A percentile compares a stretch with the other conserved stretches of the same genome.
Conservation (phyloP, 2,113 vertebrate genomes). For the Ursus arctos region DNA sequence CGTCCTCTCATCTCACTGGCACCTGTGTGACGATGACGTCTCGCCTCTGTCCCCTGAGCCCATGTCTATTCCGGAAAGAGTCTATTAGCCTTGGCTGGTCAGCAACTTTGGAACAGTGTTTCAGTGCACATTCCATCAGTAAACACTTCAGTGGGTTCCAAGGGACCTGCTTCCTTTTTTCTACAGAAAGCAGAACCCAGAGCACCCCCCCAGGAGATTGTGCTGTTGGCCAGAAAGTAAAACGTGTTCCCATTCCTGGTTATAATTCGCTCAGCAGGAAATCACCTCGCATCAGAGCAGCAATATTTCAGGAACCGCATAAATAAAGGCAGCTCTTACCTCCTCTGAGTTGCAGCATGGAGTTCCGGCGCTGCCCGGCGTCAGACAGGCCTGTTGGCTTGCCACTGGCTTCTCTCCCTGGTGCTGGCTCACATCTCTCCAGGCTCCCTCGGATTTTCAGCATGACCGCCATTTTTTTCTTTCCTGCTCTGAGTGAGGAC, state of each 20-base stretch:
- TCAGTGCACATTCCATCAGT: fast-evolving
- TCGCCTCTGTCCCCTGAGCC: neutral
- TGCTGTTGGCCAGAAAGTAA: neutral
- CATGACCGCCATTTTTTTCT: fast-evolving
- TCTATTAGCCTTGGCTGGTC: neutral
- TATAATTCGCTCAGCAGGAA: neutral
- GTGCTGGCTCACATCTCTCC: fast-evolving
- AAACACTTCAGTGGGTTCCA: neutral
- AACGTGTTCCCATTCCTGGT: neutral
- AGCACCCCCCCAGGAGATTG: neutral
- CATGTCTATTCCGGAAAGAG: neutral
- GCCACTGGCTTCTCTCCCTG: neutral
- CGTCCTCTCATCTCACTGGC: neutral
- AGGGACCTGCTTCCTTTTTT: neutral
- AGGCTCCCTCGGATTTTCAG: neutral
- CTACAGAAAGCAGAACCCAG: neutral
- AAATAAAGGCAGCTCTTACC: fast-evolving
- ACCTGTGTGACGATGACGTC: neutral
- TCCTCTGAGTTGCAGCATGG: fast-evolving
- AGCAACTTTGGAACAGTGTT: neutral
- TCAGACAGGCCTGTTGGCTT: neutral
- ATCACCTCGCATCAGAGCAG: neutral
- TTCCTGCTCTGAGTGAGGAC: neutral
- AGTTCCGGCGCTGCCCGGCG: neutral
- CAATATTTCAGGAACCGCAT: neutral